Evolutionary conservation across 2,888 invertebrate species (phyloP).

Genomic region (Melipona beecheii): DNA sequence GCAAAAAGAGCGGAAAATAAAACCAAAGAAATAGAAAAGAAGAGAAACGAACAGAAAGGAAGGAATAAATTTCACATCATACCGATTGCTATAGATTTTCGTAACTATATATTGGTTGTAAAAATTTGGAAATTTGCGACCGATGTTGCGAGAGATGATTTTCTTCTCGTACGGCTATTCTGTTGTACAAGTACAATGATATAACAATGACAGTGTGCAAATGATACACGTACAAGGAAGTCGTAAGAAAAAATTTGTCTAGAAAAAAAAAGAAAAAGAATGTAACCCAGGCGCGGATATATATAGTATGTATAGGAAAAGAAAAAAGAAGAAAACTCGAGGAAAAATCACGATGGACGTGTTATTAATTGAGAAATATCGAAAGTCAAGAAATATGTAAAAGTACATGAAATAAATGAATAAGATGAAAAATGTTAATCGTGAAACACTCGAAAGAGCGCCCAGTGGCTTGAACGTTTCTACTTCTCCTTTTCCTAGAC

Average conservation of each 20-base stretch:
- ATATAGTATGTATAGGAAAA: too few relatives aligned
- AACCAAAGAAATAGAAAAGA: neutral
- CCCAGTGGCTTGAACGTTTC: neutral
- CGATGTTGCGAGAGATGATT: too few relatives aligned
- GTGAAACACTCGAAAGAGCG: neutral
- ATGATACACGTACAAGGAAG: too few relatives aligned
- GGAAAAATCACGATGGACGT: neutral
- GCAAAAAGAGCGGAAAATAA: neutral
- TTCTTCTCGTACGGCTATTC: too few relatives aligned
- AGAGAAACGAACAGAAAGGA: neutral
- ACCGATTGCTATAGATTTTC: neutral
- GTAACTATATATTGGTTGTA: too few relatives aligned
- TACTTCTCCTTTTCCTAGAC: constrained; percentile 3
- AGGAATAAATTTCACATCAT: neutral
- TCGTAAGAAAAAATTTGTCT: too few relatives aligned
- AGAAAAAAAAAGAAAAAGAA: too few relatives aligned
- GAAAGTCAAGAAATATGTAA: neutral
- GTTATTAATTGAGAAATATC: neutral
- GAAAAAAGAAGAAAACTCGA: too few relatives aligned
- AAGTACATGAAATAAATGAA: neutral
- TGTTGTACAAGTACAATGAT: too few relatives aligned
- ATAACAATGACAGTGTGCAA: too few relatives aligned
- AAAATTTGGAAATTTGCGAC: too few relatives aligned
- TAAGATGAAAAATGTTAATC: neutral
- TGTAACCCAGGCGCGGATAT: too few relatives aligned